phyloP scores from a whole-genome alignment of 2,888 invertebrate species.

The Xanthia icteritia region DNA sequence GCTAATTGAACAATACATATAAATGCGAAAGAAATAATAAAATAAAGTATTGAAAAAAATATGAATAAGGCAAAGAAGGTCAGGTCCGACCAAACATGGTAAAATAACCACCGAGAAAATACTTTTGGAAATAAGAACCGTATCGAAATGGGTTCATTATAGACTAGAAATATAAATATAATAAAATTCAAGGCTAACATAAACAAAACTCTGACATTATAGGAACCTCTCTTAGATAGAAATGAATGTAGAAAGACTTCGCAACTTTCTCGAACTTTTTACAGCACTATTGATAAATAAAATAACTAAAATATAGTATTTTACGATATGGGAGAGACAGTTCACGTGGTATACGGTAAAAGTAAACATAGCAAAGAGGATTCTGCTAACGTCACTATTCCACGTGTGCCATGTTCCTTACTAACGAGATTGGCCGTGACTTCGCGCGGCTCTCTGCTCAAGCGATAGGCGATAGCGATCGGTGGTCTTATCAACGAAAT shows the following conservation, averaged over 20 bases:
- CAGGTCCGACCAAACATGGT: background rate
- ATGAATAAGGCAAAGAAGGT: background rate
- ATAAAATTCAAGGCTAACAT: background rate
- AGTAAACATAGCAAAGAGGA: slow-evolving; percentile 70
- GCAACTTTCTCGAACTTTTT: background rate
- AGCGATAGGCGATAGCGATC: slow-evolving; percentile 34
- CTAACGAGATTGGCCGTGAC: slow-evolving; percentile 84
- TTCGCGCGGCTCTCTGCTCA: slow-evolving; percentile 52
- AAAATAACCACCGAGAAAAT: background rate
- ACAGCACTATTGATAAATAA: background rate
- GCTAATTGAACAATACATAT: slow-evolving; percentile 4
- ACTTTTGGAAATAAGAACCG: background rate
- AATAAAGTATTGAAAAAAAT: background rate
- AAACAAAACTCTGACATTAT: background rate
- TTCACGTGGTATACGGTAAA: slow-evolving; percentile 21
- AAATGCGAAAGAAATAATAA: background rate
- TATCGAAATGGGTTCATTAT: background rate
- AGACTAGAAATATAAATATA: no score
- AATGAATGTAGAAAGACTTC: background rate
- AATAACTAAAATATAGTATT: background rate
- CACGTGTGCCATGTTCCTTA: slow-evolving; percentile 64
- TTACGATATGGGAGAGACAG: background rate
- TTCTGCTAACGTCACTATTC: slow-evolving; percentile 69
- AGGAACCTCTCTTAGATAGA: background rate
- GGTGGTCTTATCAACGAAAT: background rate